A percentile compares a stretch with the other conserved stretches of the same genome.
Conservation (phyloP, 1,140 invertebrate genomes). For the Pristionchus pacificus region DNA sequence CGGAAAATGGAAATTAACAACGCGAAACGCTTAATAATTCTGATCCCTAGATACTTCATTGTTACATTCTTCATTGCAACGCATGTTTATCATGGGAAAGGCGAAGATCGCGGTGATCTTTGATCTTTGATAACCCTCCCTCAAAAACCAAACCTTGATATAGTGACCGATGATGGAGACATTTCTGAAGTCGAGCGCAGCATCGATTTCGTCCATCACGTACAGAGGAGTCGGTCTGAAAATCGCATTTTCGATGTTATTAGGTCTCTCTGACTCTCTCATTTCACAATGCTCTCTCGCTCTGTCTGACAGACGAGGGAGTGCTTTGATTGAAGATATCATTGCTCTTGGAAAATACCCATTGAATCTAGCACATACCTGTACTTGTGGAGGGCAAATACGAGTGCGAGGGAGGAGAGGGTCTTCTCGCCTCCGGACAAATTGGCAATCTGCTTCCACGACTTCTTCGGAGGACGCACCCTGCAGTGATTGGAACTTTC, state of each 20-base stretch:
- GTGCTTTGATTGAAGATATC: no score
- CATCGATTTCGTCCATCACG: conserved; percentile 99
- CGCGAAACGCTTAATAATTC: conserved; percentile 26
- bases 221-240: conserved; percentile 82
- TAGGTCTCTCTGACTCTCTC: no score
- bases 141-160: conserved; percentile 87
- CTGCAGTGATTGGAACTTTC: no score
- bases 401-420: conserved; percentile 85
- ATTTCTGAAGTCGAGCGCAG: conserved; percentile 95
- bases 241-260: no score
- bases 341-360: no score
- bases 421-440: conserved; percentile 99
- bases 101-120: no score
- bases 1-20: conserved; percentile 37
- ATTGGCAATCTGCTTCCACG: conserved; percentile 97
- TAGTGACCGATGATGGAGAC: conserved; percentile 96
- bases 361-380: conserved; percentile 62
- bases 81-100: no score
- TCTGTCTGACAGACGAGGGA: no score
- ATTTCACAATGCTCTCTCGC: no score
- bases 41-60: no score
- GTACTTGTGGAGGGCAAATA: conserved; percentile 96
- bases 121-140: no score
- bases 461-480: conserved; percentile 92
- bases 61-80: no score